Conservation (phyloP, 2,113 vertebrate species). For the Zingel zingel region DNA sequence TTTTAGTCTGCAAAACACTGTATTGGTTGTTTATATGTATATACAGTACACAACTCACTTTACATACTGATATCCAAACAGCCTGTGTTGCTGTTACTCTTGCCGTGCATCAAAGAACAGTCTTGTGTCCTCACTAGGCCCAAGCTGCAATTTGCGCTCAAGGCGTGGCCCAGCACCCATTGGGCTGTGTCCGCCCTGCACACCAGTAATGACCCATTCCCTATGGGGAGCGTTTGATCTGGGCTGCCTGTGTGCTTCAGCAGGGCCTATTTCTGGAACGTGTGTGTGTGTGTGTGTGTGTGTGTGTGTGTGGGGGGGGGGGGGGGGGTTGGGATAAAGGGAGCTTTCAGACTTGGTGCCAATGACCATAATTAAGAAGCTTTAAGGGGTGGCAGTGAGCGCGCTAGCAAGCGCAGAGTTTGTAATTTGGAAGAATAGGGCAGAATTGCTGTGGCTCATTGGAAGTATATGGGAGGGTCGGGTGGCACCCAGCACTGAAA, state of each 20-base stretch:
- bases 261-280: constrained; percentile 87
- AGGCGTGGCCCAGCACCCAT: constrained; percentile 78
- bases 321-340: constrained; percentile 77
- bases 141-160: constrained; percentile 83
- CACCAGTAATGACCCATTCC: constrained; percentile 76
- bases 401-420: constrained; percentile 78
- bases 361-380: constrained; percentile 83
- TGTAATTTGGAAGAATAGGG: constrained; percentile 83
- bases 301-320: constrained; percentile 20
- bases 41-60: constrained; percentile 66
- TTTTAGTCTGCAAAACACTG: constrained; percentile 46
- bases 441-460: constrained; percentile 73
- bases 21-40: constrained; percentile 65
- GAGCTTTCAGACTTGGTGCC: constrained; percentile 81
- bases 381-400: constrained; percentile 85
- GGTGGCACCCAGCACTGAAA: constrained; percentile 74
- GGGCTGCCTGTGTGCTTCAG: constrained; percentile 79
- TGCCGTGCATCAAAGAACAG: constrained; percentile 78
- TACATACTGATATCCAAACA: constrained; percentile 76
- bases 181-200: constrained; percentile 72
- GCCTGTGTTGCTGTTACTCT: constrained; percentile 66
- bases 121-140: constrained; percentile 78
- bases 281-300: not conserved
- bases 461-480: constrained; percentile 75
- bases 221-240: constrained; percentile 82